phyloP scores from a whole-genome alignment of 2,113 vertebrate genomes.

The Notarius quadriscutis region DNA sequence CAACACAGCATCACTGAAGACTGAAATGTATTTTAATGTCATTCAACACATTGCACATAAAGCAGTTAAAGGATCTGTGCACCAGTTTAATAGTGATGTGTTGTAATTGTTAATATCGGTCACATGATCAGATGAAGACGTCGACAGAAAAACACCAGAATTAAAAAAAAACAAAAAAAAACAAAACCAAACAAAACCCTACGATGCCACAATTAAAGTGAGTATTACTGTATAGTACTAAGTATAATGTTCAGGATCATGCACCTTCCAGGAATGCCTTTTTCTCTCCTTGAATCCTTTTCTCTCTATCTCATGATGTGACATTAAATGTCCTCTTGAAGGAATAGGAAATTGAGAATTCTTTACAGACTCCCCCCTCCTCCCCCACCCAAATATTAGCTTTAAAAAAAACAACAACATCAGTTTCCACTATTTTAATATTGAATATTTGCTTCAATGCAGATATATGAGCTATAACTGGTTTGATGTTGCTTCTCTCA shows the following conservation, averaged over 20 bases:
- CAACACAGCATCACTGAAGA: background rate
- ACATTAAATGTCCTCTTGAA: background rate
- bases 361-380: background rate
- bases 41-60: background rate
- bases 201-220: background rate
- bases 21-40: background rate
- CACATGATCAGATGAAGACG: background rate
- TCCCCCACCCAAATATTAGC: too few species aligned
- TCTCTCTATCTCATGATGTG: background rate
- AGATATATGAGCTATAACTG: slow-evolving; percentile 52
- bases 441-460: background rate
- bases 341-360: background rate
- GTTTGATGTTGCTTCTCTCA: slow-evolving; percentile 68
- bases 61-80: background rate
- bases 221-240: background rate
- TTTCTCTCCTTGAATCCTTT: background rate
- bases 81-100: background rate
- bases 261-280: background rate
- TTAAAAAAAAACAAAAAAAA: background rate
- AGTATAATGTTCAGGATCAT: background rate
- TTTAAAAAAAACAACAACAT: background rate
- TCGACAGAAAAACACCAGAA: background rate
- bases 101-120: background rate
- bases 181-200: too few species aligned
- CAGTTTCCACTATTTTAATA: background rate